Base-by-base conservation (phyloP, 2,113 vertebrate species). In the Synodontis membranacea region DNA sequence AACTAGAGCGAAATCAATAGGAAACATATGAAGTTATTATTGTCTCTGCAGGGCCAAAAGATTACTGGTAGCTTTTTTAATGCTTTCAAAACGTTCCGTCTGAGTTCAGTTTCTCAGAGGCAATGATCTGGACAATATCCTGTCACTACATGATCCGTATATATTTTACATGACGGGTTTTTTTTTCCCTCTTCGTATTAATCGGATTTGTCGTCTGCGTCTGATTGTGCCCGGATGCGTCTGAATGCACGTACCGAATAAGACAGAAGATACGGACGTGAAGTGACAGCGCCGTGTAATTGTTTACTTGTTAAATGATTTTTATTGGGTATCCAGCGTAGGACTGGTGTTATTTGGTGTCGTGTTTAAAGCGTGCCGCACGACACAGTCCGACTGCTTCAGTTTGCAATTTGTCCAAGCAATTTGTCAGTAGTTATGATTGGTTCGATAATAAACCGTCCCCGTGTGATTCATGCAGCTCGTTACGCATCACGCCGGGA, bases 401-500 rank as follows among this genome's bases (percentile, higher is more conserved):
- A 82, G 85, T 82, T 68, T 83, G 66, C 80, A 80, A 72, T 83
- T 88, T 86, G 82, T 68, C 80, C 42, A 60, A 82, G 56, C 80
- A 44, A 62, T 87, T 56, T 48, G 78, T 44, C 66, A 42, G 82
- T 84, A 84, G 82, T 89, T 64, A 37, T 58, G 79, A 56, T 88
- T 68, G 86, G 90, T 84, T 50, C n/a, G 42, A 74, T 87, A 90
- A 50, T 82, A 80, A 84, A 23, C 50, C 0, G 81, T 84, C 84
- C 82, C 82, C 31, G 7, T 84, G 88, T 88, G 88, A 85, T 31
- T 84, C 82, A 39, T 86, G 28, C 56, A 34, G 39, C 60, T 75
- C 54, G 19, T 88, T 89, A 83, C 79, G 46, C 64, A 50, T n/a
- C 54, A 23, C 70, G 52, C 37, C 86, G 80, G 84, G 34, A 44